phyloP scores from a whole-genome alignment of 2,888 invertebrate species.

The Diplolepis rosae region DNA sequence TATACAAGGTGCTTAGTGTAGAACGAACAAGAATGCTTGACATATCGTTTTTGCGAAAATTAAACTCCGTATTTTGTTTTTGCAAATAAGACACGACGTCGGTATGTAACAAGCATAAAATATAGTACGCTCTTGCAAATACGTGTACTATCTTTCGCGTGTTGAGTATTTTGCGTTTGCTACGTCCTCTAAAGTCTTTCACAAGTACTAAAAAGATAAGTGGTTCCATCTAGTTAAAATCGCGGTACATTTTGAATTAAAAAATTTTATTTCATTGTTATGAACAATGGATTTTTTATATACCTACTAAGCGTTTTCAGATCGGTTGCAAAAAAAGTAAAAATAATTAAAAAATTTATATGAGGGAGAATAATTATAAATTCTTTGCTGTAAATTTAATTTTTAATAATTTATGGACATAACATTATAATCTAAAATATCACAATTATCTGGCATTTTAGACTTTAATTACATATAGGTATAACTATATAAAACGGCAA shows the following conservation, averaged over 20 bases:
- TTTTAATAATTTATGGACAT: background rate
- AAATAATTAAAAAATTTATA: background rate
- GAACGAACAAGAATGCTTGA: background rate
- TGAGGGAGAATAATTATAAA: no score
- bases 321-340: no score
- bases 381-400: background rate
- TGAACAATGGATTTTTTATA: no score
- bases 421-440: background rate
- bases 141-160: no score
- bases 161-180: no score
- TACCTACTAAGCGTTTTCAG: no score
- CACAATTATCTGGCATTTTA: background rate
- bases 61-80: slow-evolving; percentile 5
- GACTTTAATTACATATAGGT: no score
- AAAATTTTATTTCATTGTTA: no score
- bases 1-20: background rate
- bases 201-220: background rate
- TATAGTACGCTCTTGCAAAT: no score
- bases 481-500: background rate
- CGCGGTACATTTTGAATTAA: background rate
- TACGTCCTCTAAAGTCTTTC: background rate
- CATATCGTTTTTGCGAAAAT: background rate
- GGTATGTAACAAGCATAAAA: background rate
- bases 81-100: background rate
- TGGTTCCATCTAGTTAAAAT: background rate